A percentile compares a stretch with the other conserved stretches of the same genome.
Evolutionary conservation across 1,140 invertebrate species (phyloP).

Genomic region (Saccostrea glomerata): DNA sequence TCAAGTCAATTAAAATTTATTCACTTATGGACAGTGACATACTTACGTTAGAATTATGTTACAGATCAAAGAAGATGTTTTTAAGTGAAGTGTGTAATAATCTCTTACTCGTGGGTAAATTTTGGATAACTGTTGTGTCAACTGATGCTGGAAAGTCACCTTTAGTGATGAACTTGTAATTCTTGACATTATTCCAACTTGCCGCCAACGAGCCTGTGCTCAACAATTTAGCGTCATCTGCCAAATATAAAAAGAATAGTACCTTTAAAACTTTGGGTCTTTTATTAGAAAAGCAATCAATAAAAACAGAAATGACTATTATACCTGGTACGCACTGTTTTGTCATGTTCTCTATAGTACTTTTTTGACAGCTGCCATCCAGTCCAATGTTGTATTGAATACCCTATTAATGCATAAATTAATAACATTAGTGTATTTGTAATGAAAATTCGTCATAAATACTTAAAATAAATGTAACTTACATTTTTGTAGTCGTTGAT

Average conservation of each 20-base stretch:
- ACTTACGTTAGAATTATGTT: too few species aligned
- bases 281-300: not conserved
- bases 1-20: too few species aligned
- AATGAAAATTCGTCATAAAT: not conserved
- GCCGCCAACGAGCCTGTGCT: not conserved
- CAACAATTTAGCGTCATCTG: not conserved
- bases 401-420: not conserved
- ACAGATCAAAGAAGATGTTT: too few species aligned
- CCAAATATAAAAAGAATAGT: not conserved
- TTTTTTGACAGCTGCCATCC: not conserved
- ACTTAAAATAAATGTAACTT: not conserved
- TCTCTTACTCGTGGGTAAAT: not conserved
- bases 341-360: not conserved
- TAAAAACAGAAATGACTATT: not conserved
- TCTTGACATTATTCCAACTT: not conserved
- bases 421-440: not conserved
- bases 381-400: not conserved
- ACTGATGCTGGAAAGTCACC: not conserved
- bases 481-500: conserved; percentile 11
- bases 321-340: conserved; percentile 21
- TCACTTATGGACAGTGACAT: too few species aligned
- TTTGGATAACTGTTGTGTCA: not conserved
- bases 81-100: too few species aligned
- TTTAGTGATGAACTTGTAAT: not conserved
- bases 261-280: not conserved